Percentiles rank a stretch among this genome's conserved stretches.
phyloP scores from a whole-genome alignment of 2,888 invertebrate genomes.

The Volucella bombylans region DNA sequence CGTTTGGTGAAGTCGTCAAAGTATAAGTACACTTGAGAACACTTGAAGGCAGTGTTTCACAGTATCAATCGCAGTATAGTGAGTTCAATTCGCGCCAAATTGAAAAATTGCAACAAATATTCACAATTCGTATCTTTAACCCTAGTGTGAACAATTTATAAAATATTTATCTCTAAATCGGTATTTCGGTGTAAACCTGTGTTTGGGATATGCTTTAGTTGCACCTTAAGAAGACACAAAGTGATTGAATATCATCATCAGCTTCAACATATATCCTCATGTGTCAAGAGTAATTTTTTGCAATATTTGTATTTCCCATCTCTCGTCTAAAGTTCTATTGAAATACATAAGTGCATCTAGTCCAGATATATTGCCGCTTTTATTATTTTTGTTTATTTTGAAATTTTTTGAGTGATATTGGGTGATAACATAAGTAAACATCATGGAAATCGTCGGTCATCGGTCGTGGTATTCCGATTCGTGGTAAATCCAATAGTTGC shows the following conservation, averaged over 20 bases:
- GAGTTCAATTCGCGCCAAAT: slow-evolving; percentile 45
- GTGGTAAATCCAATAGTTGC: slow-evolving; percentile 66
- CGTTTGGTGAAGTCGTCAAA: not conserved
- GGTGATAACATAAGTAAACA: slow-evolving; percentile 18
- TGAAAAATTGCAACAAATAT: slow-evolving; percentile 4
- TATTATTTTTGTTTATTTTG: too few relatives aligned
- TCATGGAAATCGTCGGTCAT: slow-evolving; percentile 64
- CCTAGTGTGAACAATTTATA: too few relatives aligned
- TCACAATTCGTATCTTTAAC: too few relatives aligned
- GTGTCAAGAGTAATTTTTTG: slow-evolving; percentile 46
- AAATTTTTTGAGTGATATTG: slow-evolving; percentile 27
- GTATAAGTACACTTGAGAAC: slow-evolving; percentile 46
- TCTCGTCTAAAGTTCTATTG: too few relatives aligned
- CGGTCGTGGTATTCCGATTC: slow-evolving; percentile 63
- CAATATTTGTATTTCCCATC: slow-evolving; percentile 32
- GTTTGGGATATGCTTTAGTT: too few relatives aligned
- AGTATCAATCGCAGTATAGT: too few relatives aligned
- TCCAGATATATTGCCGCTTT: not conserved
- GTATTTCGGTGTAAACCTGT: too few relatives aligned
- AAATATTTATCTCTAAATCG: too few relatives aligned
- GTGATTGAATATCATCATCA: too few relatives aligned
- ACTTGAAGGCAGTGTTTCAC: not conserved
- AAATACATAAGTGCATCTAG: slow-evolving; percentile 22
- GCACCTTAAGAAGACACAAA: too few relatives aligned
- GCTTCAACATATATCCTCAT: too few relatives aligned